phyloP scores from a whole-genome alignment of 1,140 invertebrate species.

The Cherax destructor region DNA sequence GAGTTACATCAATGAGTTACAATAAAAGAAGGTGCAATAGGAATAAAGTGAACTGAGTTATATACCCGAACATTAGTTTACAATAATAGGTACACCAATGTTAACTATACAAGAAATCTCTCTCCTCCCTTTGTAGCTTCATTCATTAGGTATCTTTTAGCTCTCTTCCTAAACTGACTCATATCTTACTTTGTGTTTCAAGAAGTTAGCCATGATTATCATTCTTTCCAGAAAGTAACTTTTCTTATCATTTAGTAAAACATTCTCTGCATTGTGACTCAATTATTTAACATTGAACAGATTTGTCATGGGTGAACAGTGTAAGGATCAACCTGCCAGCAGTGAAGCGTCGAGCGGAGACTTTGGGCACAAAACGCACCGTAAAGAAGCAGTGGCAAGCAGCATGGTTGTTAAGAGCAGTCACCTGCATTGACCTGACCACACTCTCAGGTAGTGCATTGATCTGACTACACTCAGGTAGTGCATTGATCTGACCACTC shows the following conservation, averaged over 20 bases:
- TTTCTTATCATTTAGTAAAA: background rate
- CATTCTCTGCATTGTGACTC: background rate
- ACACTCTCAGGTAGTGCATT: conserved; percentile 81
- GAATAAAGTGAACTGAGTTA: too few species aligned
- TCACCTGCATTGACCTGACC: conserved; percentile 94
- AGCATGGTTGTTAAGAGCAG: conserved; percentile 86
- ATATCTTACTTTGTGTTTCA: background rate
- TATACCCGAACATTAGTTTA: too few species aligned
- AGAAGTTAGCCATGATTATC: background rate
- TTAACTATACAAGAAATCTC: too few species aligned
- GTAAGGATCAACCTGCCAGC: conserved; percentile 80
- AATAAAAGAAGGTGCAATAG: too few species aligned
- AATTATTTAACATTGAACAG: conserved; percentile 72
- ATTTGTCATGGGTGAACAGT: conserved; percentile 79
- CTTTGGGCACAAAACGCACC: conserved; percentile 74
- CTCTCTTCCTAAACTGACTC: background rate
- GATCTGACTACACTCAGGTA: too few species aligned
- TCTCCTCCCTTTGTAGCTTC: background rate
- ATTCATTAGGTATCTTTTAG: too few species aligned
- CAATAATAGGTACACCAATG: too few species aligned
- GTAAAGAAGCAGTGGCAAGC: conserved; percentile 80
- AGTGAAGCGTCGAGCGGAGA: conserved; percentile 72
- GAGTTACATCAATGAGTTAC: too few species aligned
- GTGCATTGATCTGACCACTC: too few species aligned
- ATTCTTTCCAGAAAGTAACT: background rate